phyloP scores from a whole-genome alignment of 1,140 invertebrate species.

The Magallana ariakensis region DNA sequence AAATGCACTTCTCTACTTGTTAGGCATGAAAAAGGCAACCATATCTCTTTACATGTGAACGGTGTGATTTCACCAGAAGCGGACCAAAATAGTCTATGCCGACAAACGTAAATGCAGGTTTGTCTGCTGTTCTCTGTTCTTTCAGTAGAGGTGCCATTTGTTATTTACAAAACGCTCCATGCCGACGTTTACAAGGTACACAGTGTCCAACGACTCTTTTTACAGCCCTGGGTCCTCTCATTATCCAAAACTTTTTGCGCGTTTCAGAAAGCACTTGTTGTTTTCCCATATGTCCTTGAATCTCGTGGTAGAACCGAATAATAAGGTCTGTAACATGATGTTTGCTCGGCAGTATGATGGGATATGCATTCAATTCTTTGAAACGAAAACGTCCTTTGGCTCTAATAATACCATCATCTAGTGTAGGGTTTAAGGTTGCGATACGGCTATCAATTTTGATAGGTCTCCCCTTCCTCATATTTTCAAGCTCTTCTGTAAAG shows the following conservation, averaged over 20 bases:
- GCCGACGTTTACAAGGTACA: background rate
- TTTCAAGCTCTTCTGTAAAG: constrained; percentile 13
- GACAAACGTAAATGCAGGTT: constrained; percentile 58
- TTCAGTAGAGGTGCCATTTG: constrained; percentile 47
- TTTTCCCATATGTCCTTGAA: constrained; percentile 27
- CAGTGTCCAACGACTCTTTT: background rate
- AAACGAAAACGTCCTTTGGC: constrained; percentile 12
- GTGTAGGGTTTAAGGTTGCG: background rate
- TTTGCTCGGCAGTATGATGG: constrained; percentile 37
- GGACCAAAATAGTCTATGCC: constrained; percentile 55
- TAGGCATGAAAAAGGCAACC: constrained; percentile 58
- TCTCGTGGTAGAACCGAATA: constrained; percentile 34
- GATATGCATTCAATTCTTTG: constrained; percentile 28
- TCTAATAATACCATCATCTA: constrained; percentile 12
- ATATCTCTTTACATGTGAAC: constrained; percentile 50
- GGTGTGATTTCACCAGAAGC: constrained; percentile 43
- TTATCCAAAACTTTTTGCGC: constrained; percentile 33
- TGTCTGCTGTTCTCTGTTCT: constrained; percentile 33
- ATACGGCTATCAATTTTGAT: constrained; percentile 21
- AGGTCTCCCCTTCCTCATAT: background rate
- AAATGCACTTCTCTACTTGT: constrained; percentile 52
- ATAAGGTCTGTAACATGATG: constrained; percentile 31
- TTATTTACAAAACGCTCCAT: background rate
- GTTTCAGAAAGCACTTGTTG: constrained; percentile 22
- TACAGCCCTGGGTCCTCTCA: background rate